Conservation (phyloP, 1,140 invertebrate species). For the Magallana gigas region DNA sequence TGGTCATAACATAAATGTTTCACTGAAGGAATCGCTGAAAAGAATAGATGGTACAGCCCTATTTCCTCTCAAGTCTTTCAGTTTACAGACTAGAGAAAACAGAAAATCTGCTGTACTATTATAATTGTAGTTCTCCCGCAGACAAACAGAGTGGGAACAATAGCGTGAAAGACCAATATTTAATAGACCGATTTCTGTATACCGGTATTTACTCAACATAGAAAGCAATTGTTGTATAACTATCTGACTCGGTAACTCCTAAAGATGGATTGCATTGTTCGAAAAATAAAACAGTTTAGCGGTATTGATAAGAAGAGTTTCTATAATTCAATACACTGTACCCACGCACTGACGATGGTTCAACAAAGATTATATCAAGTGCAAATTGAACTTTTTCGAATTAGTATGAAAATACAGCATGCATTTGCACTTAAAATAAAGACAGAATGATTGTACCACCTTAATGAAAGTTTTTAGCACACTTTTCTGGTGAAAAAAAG, state of each 20-base stretch:
- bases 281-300: background rate
- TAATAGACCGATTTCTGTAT: background rate
- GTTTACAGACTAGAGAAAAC: too few species aligned
- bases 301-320: background rate
- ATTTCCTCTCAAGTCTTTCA: too few species aligned
- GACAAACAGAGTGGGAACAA: conserved; percentile 15
- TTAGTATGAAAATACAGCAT: background rate
- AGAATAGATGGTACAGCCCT: too few species aligned
- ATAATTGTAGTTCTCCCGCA: background rate
- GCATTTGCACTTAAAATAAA: too few species aligned
- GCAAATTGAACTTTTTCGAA: background rate
- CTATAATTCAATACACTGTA: conserved; percentile 20
- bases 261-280: conserved; percentile 4
- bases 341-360: background rate
- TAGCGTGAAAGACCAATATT: background rate
- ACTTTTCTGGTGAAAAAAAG: too few species aligned
- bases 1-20: too few species aligned
- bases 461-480: too few species aligned
- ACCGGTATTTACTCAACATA: conserved; percentile 19
- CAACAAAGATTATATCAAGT: background rate
- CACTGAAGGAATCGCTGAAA: too few species aligned
- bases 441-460: too few species aligned
- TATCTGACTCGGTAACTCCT: conserved; percentile 5
- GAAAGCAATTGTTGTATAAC: conserved; percentile 6
- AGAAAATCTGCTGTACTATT: too few species aligned